Evolutionary conservation across 2,797 vertebrate genomes (phyloP).

Genomic region (Galagoides demidoff): DNA sequence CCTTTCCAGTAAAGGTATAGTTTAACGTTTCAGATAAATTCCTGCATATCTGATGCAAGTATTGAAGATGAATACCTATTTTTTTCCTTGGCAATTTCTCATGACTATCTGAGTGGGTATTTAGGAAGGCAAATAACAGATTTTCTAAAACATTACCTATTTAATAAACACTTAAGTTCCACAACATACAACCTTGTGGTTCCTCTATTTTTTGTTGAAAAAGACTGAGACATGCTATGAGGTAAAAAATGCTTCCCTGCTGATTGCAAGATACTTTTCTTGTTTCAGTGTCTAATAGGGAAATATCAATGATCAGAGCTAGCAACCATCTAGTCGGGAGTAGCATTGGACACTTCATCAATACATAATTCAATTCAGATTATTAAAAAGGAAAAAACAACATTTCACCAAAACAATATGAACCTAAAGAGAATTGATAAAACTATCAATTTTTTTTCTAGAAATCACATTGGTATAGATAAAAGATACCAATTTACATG

Average conservation of each 20-base stretch:
- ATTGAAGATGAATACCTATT: not conserved
- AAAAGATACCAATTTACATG: not conserved
- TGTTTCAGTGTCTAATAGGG: not conserved
- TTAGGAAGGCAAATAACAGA: not conserved
- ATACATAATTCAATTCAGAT: not conserved
- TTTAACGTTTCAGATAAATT: not conserved
- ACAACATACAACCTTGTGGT: not conserved
- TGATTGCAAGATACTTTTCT: not conserved
- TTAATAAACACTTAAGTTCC: not conserved
- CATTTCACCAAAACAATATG: not conserved
- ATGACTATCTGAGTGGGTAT: not conserved
- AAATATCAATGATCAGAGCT: no score
- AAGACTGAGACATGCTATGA: not conserved
- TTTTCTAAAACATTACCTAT: not conserved
- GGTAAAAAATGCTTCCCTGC: not conserved
- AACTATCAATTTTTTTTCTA: not conserved
- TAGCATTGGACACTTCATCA: not conserved
- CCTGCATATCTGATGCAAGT: not conserved
- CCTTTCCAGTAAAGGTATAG: not conserved
- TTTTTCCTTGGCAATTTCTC: not conserved
- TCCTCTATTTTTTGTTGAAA: not conserved
- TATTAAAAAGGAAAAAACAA: conserved; percentile 42
- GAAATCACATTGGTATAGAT: not conserved
- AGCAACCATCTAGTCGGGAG: not conserved
- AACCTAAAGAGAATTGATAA: conserved; percentile 12